A percentile compares a stretch with the other conserved stretches of the same genome.
phyloP scores from a whole-genome alignment of 2,113 vertebrate species.

The Nettapus auritus region DNA sequence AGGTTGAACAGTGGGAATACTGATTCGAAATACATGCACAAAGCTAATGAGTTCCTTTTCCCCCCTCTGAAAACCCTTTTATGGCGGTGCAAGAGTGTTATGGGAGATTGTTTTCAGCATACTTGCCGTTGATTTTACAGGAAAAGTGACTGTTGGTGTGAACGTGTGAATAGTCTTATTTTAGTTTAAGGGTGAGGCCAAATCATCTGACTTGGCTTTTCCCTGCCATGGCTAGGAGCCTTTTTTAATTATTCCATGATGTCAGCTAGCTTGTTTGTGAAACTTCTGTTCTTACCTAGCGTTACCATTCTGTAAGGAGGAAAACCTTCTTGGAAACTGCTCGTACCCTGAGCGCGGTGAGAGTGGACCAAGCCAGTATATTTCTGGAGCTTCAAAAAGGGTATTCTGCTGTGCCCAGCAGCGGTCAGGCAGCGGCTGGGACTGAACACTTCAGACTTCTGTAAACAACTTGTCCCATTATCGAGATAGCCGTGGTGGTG shows the following conservation, averaged over 20 bases:
- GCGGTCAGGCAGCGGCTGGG: background rate
- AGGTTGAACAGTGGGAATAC: background rate
- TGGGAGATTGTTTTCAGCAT: background rate
- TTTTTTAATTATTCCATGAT: background rate
- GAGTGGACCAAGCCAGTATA: rapidly evolving
- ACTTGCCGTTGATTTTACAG: background rate
- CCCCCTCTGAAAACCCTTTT: rapidly evolving
- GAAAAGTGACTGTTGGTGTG: background rate
- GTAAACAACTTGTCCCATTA: rapidly evolving
- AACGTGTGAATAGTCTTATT: background rate
- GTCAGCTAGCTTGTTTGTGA: background rate
- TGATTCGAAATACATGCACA: background rate
- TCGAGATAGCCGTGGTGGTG: background rate
- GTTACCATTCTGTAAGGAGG: rapidly evolving
- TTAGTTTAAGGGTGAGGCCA: background rate
- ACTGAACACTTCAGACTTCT: rapidly evolving
- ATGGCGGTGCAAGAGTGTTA: background rate
- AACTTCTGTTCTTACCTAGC: background rate
- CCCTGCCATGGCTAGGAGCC: background rate
- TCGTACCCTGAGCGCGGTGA: rapidly evolving
- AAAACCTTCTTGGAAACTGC: rapidly evolving
- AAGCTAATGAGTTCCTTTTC: background rate
- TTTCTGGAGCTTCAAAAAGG: background rate
- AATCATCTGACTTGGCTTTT: background rate
- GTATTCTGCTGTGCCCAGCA: background rate